phyloP scores from a whole-genome alignment of 2,888 invertebrate species.

The Tachina lurida region DNA sequence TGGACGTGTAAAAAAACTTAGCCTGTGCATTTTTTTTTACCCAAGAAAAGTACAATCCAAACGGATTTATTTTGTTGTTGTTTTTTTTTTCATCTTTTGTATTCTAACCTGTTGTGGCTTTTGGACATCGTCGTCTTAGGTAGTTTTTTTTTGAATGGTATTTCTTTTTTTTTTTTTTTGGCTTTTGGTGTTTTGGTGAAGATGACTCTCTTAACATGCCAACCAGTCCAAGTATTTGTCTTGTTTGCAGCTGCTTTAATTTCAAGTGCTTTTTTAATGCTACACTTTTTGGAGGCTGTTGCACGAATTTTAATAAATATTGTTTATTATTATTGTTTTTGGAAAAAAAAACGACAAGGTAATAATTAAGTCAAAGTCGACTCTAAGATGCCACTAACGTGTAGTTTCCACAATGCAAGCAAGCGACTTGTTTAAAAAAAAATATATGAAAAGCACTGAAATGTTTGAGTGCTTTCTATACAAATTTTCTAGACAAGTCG shows the following conservation, averaged over 20 bases:
- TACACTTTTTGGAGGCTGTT: slow-evolving; percentile 60
- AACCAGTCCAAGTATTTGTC: slow-evolving; percentile 44
- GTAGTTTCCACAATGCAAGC: no score
- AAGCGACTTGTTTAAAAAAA: no score
- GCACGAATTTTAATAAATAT: slow-evolving; percentile 55
- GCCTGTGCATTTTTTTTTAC: not conserved
- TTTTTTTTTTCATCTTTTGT: slow-evolving; percentile 10
- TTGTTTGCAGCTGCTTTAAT: slow-evolving; percentile 66
- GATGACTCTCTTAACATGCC: slow-evolving; percentile 59
- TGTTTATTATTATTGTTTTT: slow-evolving; percentile 15
- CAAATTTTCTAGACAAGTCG: no score
- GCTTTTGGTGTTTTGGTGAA: slow-evolving; percentile 28
- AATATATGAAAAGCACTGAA: no score
- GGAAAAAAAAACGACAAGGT: no score
- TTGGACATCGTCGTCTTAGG: slow-evolving; percentile 56
- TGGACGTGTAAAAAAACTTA: slow-evolving; percentile 9
- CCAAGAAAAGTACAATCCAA: slow-evolving; percentile 24
- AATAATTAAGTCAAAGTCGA: slow-evolving; percentile 6
- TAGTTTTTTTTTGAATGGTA: not conserved
- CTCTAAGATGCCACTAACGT: not conserved
- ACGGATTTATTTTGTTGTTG: slow-evolving; percentile 2
- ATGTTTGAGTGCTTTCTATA: no score
- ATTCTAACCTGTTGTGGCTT: slow-evolving; percentile 64
- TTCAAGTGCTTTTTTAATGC: slow-evolving; percentile 39
- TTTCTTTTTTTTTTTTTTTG: slow-evolving; percentile 6